A percentile compares a stretch with the other conserved stretches of the same genome.
phyloP scores from a whole-genome alignment of 1,140 invertebrate genomes.

The Bombus picipes region DNA sequence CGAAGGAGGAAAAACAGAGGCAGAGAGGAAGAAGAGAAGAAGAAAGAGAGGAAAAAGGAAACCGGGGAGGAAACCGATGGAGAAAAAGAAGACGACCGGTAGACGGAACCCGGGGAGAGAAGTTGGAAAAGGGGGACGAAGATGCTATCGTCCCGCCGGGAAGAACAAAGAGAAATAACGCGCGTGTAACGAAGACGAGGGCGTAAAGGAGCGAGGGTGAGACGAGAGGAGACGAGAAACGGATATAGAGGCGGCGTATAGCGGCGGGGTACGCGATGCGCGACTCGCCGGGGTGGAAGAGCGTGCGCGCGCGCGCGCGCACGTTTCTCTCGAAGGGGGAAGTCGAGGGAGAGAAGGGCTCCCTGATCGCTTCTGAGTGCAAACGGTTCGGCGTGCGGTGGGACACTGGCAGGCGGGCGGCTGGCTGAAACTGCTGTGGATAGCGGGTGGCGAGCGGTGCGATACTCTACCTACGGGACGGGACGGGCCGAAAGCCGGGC shows the following conservation, averaged over 20 bases:
- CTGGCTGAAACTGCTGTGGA: conserved; percentile 78
- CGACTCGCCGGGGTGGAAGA: conserved; percentile 62
- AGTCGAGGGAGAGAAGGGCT: conserved; percentile 70
- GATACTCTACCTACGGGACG: conserved; percentile 75
- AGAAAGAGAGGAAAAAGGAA: neutral
- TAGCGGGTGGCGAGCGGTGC: conserved; percentile 77
- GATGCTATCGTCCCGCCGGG: conserved; percentile 5
- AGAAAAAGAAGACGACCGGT: conserved; percentile 29
- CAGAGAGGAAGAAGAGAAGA: conserved; percentile 10
- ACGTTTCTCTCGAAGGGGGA: conserved; percentile 56
- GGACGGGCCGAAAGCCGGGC: conserved; percentile 76
- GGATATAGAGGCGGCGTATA: conserved; percentile 51
- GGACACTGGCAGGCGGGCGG: conserved; percentile 78
- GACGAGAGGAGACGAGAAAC: conserved; percentile 29
- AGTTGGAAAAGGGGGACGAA: conserved; percentile 7
- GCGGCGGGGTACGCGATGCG: conserved; percentile 45
- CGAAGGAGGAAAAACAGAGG: neutral
- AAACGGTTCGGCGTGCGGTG: conserved; percentile 82
- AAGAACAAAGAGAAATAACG: conserved; percentile 30
- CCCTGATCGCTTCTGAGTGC: conserved; percentile 80
- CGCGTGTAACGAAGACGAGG: conserved; percentile 31
- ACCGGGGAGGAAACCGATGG: conserved; percentile 6
- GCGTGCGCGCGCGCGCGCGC: conserved; percentile 62
- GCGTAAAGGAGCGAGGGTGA: conserved; percentile 12
- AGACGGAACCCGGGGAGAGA: conserved; percentile 3